These are phyloP conservation scores for Synergus japonicus DNA, from an alignment of 2,888 invertebrate genomes.

Conservation along the genomic window DNA sequence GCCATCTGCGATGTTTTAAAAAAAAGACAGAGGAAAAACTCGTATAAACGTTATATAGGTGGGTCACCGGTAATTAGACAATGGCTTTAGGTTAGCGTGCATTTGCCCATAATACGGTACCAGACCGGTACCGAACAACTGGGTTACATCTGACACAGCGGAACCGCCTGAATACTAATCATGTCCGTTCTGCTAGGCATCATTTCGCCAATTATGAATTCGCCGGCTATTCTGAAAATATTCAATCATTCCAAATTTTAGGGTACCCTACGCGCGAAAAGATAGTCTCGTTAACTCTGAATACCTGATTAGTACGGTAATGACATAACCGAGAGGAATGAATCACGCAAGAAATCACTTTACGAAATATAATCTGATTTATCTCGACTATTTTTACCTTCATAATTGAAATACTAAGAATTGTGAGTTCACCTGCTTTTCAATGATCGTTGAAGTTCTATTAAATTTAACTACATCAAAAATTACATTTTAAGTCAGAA, in stretches of 20 bases:
- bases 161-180: constrained; percentile 75
- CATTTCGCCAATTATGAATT: constrained; percentile 39
- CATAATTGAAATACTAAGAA: not conserved
- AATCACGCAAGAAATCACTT: constrained; percentile 7
- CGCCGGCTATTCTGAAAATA: not conserved
- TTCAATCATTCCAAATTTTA: not conserved
- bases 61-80: constrained; percentile 51
- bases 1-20: not conserved
- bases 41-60: not conserved
- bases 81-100: constrained; percentile 38
- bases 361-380: not conserved
- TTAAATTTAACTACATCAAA: no score
- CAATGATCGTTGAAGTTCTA: no score
- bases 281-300: constrained; percentile 1
- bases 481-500: no score
- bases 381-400: not conserved
- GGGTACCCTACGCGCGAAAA: not conserved
- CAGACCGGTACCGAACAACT: constrained; percentile 43
- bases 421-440: no score
- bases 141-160: constrained; percentile 70
- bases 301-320: not conserved
- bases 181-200: constrained; percentile 57
- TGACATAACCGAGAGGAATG: not conserved
- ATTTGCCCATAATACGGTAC: constrained; percentile 53
- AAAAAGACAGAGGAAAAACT: not conserved